Conservation (phyloP, 1,140 invertebrate species). For the Ips typographus region DNA sequence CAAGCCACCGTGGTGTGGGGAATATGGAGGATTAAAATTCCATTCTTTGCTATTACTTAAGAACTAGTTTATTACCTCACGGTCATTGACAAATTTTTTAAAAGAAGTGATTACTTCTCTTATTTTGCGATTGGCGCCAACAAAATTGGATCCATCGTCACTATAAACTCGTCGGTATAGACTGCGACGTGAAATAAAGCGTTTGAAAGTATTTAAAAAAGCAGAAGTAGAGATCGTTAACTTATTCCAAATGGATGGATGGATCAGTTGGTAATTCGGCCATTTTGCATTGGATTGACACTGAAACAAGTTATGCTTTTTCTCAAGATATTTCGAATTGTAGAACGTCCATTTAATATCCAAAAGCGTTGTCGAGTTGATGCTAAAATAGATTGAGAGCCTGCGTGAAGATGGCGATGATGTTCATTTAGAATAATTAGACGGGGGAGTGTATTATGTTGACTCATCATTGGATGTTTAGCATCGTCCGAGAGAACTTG, state of each 20-base stretch:
- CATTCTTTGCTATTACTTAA: constrained; percentile 33
- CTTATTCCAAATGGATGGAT: constrained; percentile 53
- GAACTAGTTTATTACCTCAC: neutral
- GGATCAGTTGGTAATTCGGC: constrained; percentile 33
- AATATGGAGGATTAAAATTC: constrained; percentile 48
- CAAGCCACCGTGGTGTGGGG: constrained; percentile 47
- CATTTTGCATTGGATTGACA: too few relatives aligned
- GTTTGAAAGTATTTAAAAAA: constrained; percentile 43
- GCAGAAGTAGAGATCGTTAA: constrained; percentile 43
- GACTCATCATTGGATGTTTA: too few relatives aligned
- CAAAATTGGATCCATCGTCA: constrained; percentile 38
- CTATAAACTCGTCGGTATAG: constrained; percentile 23
- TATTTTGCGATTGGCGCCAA: constrained; percentile 24
- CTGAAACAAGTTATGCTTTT: too few relatives aligned
- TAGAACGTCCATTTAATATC: too few relatives aligned
- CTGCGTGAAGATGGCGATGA: too few relatives aligned
- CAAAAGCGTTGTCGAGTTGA: too few relatives aligned
- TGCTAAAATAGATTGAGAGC: too few relatives aligned
- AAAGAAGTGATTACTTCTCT: neutral
- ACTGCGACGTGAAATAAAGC: constrained; percentile 43
- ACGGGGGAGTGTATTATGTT: too few relatives aligned
- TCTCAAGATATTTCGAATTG: too few relatives aligned
- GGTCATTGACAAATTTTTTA: constrained; percentile 4
- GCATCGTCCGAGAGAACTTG: too few relatives aligned
- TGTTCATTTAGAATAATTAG: too few relatives aligned